phyloP scores from a whole-genome alignment of 2,797 vertebrate species.

The Hyperoplus lanceolatus region DNA sequence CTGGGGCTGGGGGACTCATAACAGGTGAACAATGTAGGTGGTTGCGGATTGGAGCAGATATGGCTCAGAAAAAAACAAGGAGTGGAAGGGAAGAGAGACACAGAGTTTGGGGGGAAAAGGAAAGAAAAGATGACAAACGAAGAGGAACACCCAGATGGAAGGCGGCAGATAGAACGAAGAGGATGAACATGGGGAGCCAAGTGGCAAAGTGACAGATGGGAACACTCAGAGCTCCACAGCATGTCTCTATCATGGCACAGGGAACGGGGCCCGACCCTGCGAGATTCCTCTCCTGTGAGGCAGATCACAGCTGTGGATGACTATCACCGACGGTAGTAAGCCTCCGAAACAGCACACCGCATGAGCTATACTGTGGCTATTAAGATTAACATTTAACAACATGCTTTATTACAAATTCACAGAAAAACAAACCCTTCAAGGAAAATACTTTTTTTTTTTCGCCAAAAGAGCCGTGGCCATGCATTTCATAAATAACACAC shows the following conservation, averaged over 20 bases:
- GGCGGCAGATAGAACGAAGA: conserved; percentile 8
- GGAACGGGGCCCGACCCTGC: conserved; percentile 30
- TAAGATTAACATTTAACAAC: neutral
- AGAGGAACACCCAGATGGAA: conserved; percentile 5
- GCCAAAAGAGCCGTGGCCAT: neutral
- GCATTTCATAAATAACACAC: conserved; percentile 14
- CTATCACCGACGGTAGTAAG: conserved; percentile 27
- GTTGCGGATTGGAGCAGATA: conserved; percentile 4
- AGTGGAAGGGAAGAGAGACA: neutral
- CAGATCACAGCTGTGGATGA: conserved; percentile 58
- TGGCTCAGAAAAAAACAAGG: conserved; percentile 14
- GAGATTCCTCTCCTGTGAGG: conserved; percentile 52
- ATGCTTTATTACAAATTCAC: neutral
- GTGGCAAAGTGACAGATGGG: conserved; percentile 57
- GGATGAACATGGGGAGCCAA: conserved; percentile 36
- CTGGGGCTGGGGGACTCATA: neutral
- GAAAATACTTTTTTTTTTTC: neutral
- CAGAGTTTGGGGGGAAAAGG: neutral
- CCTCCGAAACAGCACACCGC: neutral
- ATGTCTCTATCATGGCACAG: conserved; percentile 40
- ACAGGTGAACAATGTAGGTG: conserved; percentile 6
- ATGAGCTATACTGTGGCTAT: conserved; percentile 5
- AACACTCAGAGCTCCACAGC: conserved; percentile 51
- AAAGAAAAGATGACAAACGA: neutral
- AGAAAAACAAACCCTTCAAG: neutral